These are phyloP conservation scores for Emydura subglobosa DNA, from an alignment of 2,113 vertebrate genomes.

Conservation along the genomic window DNA sequence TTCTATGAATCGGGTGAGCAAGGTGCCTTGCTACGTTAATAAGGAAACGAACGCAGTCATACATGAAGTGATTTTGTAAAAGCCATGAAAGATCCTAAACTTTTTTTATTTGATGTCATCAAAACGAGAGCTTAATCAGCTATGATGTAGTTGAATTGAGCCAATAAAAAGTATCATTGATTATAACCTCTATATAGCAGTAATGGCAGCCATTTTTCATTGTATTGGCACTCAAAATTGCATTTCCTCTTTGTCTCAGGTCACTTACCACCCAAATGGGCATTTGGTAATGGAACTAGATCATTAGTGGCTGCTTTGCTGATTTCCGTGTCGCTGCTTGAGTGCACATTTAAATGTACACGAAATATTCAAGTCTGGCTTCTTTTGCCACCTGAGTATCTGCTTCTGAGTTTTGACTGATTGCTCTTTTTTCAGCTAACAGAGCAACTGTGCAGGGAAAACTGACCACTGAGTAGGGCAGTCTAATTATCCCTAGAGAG, in stretches of 20 bases:
- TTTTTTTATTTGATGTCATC: conserved; percentile 64
- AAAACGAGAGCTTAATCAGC: conserved; percentile 72
- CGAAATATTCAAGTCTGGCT: conserved; percentile 31
- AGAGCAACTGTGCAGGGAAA: conserved; percentile 47
- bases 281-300: conserved; percentile 78
- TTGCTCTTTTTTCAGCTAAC: conserved; percentile 50
- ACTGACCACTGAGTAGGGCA: conserved; percentile 46
- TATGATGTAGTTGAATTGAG: conserved; percentile 67
- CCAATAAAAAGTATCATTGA: conserved; percentile 80
- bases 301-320: conserved; percentile 74
- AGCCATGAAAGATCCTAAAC: conserved; percentile 7
- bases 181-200: conserved; percentile 60
- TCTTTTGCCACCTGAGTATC: conserved; percentile 31
- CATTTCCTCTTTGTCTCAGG: conserved; percentile 73
- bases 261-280: conserved; percentile 78
- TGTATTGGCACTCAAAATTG: conserved; percentile 76
- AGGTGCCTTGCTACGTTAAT: conserved; percentile 52
- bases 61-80: conserved; percentile 58
- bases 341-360: conserved; percentile 60
- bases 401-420: conserved; percentile 66
- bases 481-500: conserved; percentile 27
- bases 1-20: conserved; percentile 37
- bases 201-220: conserved; percentile 77
- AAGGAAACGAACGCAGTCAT: conserved; percentile 25
- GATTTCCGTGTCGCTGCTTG: conserved; percentile 65